Conservation (phyloP, 1,140 invertebrate genomes). For the Melanaphis sacchari region DNA sequence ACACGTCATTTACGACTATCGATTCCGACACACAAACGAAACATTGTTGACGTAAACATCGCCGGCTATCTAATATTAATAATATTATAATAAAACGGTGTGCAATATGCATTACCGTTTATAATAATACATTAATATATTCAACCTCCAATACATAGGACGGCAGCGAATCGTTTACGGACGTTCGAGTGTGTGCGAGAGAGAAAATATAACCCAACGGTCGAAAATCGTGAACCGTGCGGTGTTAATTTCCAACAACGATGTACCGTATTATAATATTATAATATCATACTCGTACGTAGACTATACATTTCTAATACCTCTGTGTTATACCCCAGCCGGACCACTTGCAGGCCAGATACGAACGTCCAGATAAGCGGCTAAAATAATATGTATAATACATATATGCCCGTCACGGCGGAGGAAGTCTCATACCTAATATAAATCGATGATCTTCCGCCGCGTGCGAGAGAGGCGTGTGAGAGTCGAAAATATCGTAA, state of each 20-base stretch:
- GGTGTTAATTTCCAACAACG: background rate
- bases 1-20: too few relatives aligned
- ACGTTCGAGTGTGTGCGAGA: background rate
- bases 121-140: background rate
- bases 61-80: background rate
- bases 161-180: background rate
- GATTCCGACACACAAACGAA: too few relatives aligned
- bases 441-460: background rate
- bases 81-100: background rate
- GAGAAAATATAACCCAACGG: background rate
- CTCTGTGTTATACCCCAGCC: background rate
- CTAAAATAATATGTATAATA: background rate
- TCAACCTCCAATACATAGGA: background rate
- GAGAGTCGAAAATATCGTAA: conserved; percentile 28
- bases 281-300: background rate
- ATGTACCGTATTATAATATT: background rate
- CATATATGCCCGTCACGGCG: too few relatives aligned
- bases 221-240: background rate
- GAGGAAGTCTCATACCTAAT: background rate
- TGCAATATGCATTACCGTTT: background rate
- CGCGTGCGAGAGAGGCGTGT: background rate
- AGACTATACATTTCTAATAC: too few relatives aligned
- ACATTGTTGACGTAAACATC: background rate
- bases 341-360: background rate
- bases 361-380: background rate